Evolutionary conservation across 2,797 vertebrate species (phyloP).

Genomic region (Sebastes taczanowskii): DNA sequence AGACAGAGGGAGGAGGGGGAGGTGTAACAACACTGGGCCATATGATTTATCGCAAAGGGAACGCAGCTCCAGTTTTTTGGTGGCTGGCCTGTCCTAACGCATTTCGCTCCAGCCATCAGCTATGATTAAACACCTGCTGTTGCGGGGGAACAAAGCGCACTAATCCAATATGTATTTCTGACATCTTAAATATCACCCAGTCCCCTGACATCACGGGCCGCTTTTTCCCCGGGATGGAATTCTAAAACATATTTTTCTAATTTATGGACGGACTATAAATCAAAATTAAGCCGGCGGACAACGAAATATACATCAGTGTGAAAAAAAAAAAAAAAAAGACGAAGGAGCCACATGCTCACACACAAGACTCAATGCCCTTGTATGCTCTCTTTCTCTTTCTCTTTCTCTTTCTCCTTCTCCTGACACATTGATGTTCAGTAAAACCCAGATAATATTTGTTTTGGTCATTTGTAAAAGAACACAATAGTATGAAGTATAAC

Average conservation of each 20-base stretch:
- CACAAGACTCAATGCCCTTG: constrained; percentile 37
- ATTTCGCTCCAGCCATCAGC: constrained; percentile 98
- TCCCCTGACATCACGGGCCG: constrained; percentile 96
- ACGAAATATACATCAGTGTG: constrained; percentile 97
- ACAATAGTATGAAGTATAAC: not conserved
- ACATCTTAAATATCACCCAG: constrained; percentile 99
- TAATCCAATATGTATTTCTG: constrained; percentile 99
- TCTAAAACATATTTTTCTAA: constrained; percentile 99
- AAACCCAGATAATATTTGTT: not conserved
- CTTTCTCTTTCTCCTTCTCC: not conserved
- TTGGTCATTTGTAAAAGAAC: not conserved
- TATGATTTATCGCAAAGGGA: constrained; percentile 76
- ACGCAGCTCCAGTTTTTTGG: constrained; percentile 60
- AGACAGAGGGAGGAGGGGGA: not conserved
- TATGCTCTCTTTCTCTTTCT: not conserved
- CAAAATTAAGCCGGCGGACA: constrained; percentile 97
- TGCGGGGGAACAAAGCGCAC: constrained; percentile 96
- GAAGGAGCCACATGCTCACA: constrained; percentile 87
- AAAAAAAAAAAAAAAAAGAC: constrained; percentile 50
- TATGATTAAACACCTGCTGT: constrained; percentile 99
- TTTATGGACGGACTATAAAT: constrained; percentile 99
- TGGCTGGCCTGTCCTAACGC: constrained; percentile 91
- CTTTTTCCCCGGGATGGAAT: constrained; percentile 93
- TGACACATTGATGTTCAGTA: constrained; percentile 8
- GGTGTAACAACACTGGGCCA: constrained; percentile 51